Evolutionary conservation across 2,113 vertebrate species (phyloP).

Genomic region (Carassius auratus): DNA sequence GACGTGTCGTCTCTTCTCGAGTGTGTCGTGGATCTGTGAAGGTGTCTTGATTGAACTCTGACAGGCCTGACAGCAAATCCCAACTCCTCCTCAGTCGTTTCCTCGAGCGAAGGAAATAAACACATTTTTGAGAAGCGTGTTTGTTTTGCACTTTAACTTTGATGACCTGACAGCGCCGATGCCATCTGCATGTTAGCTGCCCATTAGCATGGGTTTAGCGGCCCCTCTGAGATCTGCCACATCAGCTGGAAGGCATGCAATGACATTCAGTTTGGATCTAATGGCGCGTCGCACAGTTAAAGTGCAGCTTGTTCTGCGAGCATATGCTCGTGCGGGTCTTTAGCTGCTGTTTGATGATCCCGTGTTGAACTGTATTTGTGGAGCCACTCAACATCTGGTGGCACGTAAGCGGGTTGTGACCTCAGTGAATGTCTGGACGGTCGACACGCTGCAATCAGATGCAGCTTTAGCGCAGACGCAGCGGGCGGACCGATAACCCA

Average conservation of each 20-base stretch:
- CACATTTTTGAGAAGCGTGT: background rate
- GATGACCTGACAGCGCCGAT: background rate
- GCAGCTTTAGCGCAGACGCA: too few relatives aligned
- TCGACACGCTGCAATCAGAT: too few relatives aligned
- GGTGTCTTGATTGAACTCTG: slow-evolving; percentile 23
- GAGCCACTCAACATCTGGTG: slow-evolving; percentile 42
- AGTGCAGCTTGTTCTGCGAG: background rate
- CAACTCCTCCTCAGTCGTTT: background rate
- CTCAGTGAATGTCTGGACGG: background rate
- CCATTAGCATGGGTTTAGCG: background rate
- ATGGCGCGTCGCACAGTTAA: slow-evolving; percentile 30
- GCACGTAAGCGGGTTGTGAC: background rate
- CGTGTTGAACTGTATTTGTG: slow-evolving; percentile 44
- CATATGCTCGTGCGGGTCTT: background rate
- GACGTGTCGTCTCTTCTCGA: background rate
- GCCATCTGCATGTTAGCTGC: background rate
- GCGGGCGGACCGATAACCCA: background rate
- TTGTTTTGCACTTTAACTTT: background rate
- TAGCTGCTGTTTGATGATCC: slow-evolving; percentile 27
- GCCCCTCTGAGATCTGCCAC: too few relatives aligned
- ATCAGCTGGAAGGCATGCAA: too few relatives aligned
- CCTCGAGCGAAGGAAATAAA: background rate
- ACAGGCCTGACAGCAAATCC: slow-evolving; percentile 4
- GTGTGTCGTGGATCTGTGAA: background rate
- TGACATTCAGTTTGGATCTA: background rate